Base-by-base conservation (phyloP, 2,113 vertebrate species). In the Halcyon malimbica region DNA sequence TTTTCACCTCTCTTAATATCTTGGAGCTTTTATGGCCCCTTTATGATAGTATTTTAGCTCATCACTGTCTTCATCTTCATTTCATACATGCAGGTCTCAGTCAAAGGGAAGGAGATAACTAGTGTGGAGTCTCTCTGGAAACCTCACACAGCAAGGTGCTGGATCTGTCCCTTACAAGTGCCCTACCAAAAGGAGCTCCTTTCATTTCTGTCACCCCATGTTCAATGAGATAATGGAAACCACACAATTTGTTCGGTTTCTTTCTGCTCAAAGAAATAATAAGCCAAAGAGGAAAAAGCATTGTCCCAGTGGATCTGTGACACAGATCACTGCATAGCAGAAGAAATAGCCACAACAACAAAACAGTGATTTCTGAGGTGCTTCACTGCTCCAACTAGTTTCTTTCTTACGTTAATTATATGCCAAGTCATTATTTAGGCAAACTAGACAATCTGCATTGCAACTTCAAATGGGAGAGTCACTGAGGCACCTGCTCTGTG, bases 361-460 rank as follows among this genome's bases (percentile, higher is more conserved):
- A 39, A 83, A 51, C 3, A 3, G 79, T 84, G 60, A 78, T 82
- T 92, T 87, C 95, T 91, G 77, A 62, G 73, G 31, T 84, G 77
- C 86, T 96, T 83, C 56, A 68, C 31, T 71, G 86, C 51, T 83
- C 31, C 90, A 56, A 0, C 10, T 25, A 71, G 33, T 70, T 25
- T 56, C 65, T 56, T 25, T 60, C 88, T 69, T 56, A 64, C 64
- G 53, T 48, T 78, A 50, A 80, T 89, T 31, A 14, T 76, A 33
- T 42, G 62, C 83, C 92, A 92, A 78, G 56, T 68, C 73, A 87
- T 75, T 89, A 87, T 64, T 94, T 89, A 82, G 48, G 44, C 62
- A 92, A 79, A 56, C 44, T 16, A 16, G 20, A 56, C 67, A 75
- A 90, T 95, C 56, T 93, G 51, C 69, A 81, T 18, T 95, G 46